Evolutionary conservation across 2,113 vertebrate genomes (phyloP).

Genomic region (Mirounga angustirostris): DNA sequence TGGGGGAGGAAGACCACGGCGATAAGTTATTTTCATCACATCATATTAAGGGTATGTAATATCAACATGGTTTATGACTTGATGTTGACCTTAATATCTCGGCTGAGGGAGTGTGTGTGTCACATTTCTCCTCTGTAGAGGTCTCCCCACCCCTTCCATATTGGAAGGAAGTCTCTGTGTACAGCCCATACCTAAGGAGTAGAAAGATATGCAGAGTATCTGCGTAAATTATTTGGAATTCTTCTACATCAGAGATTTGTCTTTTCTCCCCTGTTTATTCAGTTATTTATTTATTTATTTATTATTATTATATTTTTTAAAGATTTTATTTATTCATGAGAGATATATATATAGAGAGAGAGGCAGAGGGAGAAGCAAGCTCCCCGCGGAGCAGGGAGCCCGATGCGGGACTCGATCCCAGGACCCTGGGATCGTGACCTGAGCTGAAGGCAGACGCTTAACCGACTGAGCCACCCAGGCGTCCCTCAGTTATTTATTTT

Average conservation of each 20-base stretch:
- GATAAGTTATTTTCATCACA: neutral
- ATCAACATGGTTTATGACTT: neutral
- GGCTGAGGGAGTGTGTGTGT: neutral
- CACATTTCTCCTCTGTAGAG: neutral
- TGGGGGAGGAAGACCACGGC: neutral
- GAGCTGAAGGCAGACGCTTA: too few species aligned
- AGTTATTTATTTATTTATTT: neutral
- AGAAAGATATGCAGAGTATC: neutral
- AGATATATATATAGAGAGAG: too few species aligned
- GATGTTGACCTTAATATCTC: neutral
- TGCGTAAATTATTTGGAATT: neutral
- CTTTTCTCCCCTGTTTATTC: neutral
- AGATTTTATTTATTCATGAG: too few species aligned
- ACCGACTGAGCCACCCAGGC: too few species aligned
- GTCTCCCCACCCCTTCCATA: neutral
- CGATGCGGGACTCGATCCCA: too few species aligned
- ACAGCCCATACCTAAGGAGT: neutral
- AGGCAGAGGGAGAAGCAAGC: too few species aligned
- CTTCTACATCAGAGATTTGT: neutral
- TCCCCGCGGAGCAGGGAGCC: too few species aligned
- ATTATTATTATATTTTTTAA: too few species aligned
- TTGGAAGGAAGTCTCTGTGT: neutral
- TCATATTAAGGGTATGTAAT: neutral
- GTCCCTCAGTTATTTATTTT: neutral
- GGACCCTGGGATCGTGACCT: too few species aligned